phyloP scores from a whole-genome alignment of 2,113 vertebrate genomes.

The Etia nguti region DNA sequence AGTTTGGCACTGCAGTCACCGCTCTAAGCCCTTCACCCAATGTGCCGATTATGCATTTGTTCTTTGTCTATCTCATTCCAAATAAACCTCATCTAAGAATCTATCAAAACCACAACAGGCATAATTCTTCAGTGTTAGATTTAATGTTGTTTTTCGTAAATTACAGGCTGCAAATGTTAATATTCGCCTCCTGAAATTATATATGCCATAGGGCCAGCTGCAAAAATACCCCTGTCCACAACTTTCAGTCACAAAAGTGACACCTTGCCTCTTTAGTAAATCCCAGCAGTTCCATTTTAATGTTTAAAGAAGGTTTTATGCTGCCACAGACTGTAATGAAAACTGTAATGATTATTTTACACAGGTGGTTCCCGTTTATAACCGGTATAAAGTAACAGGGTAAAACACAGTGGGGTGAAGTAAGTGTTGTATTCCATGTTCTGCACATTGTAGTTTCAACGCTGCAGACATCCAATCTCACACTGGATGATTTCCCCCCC shows the following conservation, averaged over 20 bases:
- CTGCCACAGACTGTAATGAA: not conserved
- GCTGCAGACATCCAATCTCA: not conserved
- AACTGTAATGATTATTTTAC: not conserved
- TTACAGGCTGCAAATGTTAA: not conserved
- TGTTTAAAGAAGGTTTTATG: not conserved
- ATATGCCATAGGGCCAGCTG: not conserved
- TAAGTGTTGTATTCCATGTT: not conserved
- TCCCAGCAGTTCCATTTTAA: not conserved
- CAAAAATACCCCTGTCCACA: rapidly evolving
- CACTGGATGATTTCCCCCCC: not conserved
- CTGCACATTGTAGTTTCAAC: not conserved
- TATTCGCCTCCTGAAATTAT: not conserved
- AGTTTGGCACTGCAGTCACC: not conserved
- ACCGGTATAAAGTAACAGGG: rapidly evolving
- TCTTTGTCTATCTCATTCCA: not conserved
- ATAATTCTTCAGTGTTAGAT: not conserved
- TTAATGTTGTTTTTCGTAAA: not conserved
- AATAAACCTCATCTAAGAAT: not conserved
- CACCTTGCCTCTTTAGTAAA: not conserved
- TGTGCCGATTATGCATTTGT: not conserved
- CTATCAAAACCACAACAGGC: not conserved
- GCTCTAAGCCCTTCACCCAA: not conserved
- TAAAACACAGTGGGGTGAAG: not conserved
- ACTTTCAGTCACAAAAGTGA: not conserved
- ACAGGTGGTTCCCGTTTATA: not conserved